phyloP scores from a whole-genome alignment of 2,888 invertebrate species.

The Zaprionus obscuricornis region DNA sequence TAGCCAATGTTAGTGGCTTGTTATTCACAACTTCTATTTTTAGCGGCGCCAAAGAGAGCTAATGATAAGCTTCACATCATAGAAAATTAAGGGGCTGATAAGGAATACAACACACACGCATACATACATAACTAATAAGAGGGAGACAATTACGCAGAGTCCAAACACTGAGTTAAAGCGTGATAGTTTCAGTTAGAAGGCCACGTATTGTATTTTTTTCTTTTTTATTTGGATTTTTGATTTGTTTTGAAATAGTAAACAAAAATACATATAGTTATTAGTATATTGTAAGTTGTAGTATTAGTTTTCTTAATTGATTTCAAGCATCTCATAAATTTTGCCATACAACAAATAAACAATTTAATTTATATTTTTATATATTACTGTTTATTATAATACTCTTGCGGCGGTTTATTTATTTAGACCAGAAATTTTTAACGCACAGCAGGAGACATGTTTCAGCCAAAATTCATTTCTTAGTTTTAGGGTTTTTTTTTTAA shows the following conservation, averaged over 20 bases:
- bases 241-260: too few relatives aligned
- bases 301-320: conserved; percentile 5
- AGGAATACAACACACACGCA: conserved; percentile 7
- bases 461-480: too few relatives aligned
- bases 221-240: background rate
- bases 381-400: background rate
- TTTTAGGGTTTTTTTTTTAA: too few relatives aligned
- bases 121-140: background rate
- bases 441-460: too few relatives aligned
- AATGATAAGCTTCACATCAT: conserved; percentile 44
- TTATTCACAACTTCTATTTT: conserved; percentile 44
- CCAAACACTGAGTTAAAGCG: background rate
- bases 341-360: conserved; percentile 28
- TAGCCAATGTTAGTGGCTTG: conserved; percentile 23
- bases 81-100: conserved; percentile 39
- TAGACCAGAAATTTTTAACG: too few relatives aligned
- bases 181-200: background rate
- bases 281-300: background rate
- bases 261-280: background rate
- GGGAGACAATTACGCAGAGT: background rate
- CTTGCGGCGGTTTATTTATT: too few relatives aligned
- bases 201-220: background rate
- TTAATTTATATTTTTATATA: background rate
- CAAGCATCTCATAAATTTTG: conserved; percentile 46
- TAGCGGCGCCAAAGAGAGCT: conserved; percentile 29